Evolutionary conservation across 1,140 invertebrate species (phyloP), one percentile per base, ranked within the genome.

Genomic region (Philotrypesis tridentata): DNA sequence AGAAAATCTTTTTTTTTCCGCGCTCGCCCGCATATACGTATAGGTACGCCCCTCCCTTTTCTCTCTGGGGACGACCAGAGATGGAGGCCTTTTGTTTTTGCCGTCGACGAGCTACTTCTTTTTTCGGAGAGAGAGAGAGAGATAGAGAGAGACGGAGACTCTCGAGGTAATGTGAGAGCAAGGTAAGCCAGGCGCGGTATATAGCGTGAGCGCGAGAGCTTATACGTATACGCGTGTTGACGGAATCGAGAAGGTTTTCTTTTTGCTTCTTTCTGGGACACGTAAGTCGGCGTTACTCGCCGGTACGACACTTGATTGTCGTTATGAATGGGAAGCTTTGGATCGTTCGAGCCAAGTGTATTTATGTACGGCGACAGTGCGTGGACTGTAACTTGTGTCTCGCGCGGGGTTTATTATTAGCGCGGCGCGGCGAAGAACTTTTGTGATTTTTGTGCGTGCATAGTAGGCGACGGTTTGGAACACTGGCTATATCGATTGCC

Each of bases 1-100:
- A 79, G 68, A 70, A 79, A 79, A 70, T 70, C 25, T 55, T 60
- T 79, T 70, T 60, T 9, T 68, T 23, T 23, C n/a, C 21, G n/a
- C n/a, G n/a, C n/a, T n/a, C n/a, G n/a, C n/a, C n/a, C n/a, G n/a
- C n/a, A n/a, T n/a, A n/a, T n/a, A n/a, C n/a, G n/a, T n/a, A n/a
- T n/a, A n/a, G n/a, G n/a, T n/a, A n/a, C n/a, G 4, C 27, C 33
- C 21, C 68, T 31, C 17, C 31, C 8, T 1, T 12, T 17, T 75
- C 63, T 75, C n/a, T 33, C n/a, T 6, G 25, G n/a, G 63, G 25
- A 67, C 63, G 25, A 61, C 73, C 4, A 37, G 48, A 75, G 40
- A 73, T 73, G 43, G 21, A 73, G 48, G 40, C 17, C 71, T 55
- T 73, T 73, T 73, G 71, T 73, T 55, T 73, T 55, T 55, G 17